A percentile compares a stretch with the other conserved stretches of the same genome.
Conservation (phyloP, 2,113 vertebrate genomes). For the Chaetops frenatus region DNA sequence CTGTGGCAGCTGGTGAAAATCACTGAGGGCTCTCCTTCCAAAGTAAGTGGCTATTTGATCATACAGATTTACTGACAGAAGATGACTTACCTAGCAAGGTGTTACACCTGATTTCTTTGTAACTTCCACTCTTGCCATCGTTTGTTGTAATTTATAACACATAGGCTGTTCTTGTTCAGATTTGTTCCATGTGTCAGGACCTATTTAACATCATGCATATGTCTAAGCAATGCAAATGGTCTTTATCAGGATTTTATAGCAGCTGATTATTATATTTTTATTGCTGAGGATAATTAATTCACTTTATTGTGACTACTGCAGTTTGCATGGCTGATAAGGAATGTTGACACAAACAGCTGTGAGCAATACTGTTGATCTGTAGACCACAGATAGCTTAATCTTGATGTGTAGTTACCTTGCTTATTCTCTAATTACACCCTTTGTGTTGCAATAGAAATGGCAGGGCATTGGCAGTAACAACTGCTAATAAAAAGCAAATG, state of each 20-base stretch:
- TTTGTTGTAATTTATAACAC: not conserved
- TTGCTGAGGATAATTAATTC: not conserved
- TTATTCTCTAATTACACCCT: not conserved
- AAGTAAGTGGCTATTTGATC: slow-evolving; percentile 76
- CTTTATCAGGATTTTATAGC: not conserved
- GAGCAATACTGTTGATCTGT: not conserved
- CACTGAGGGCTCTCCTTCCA: slow-evolving; percentile 94
- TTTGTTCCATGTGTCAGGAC: not conserved
- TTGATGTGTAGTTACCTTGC: not conserved
- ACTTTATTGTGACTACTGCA: not conserved
- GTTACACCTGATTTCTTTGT: not conserved
- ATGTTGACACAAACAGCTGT: not conserved
- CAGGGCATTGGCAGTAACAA: not conserved
- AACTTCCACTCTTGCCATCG: not conserved
- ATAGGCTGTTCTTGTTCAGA: not conserved
- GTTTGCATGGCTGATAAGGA: not conserved
- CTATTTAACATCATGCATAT: not conserved
- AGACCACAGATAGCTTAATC: not conserved
- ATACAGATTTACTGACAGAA: not conserved
- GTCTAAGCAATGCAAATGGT: not conserved
- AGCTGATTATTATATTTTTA: not conserved
- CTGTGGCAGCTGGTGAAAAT: slow-evolving; percentile 99
- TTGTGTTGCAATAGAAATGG: not conserved
- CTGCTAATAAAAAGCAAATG: not conserved
- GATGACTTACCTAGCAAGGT: not conserved